phyloP scores from a whole-genome alignment of 2,888 invertebrate genomes.

The Gymnosoma rotundatum region DNA sequence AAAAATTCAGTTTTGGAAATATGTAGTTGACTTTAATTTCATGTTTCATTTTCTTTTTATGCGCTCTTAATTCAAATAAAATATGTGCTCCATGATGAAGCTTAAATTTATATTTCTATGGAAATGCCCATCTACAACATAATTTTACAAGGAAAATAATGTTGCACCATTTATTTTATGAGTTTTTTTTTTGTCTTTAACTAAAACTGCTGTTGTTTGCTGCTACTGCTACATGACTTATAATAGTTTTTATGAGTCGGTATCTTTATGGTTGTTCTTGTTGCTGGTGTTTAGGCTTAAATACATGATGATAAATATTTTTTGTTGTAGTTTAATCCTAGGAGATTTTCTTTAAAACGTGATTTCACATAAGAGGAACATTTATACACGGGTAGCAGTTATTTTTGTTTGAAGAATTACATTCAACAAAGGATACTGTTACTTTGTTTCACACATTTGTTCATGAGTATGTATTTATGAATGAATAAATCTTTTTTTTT shows the following conservation, averaged over 20 bases:
- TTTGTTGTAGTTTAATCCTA: conserved; percentile 51
- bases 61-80: too few species aligned
- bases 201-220: neutral
- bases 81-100: too few species aligned
- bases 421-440: conserved; percentile 27
- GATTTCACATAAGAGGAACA: conserved; percentile 56
- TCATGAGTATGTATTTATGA: conserved; percentile 11
- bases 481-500: conserved; percentile 26
- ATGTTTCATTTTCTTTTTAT: too few species aligned
- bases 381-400: neutral
- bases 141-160: neutral
- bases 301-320: conserved; percentile 37
- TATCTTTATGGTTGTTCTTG: neutral
- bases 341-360: conserved; percentile 64
- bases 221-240: neutral
- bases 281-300: conserved; percentile 51
- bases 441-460: neutral
- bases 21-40: too few species aligned
- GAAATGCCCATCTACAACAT: conserved; percentile 2
- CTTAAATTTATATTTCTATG: too few species aligned
- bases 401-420: neutral
- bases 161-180: conserved; percentile 49
- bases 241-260: conserved; percentile 5
- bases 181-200: conserved; percentile 27
- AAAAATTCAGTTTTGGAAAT: too few species aligned